Base-by-base conservation (phyloP, 1,140 invertebrate species). In the Oryctes rhinoceros region DNA sequence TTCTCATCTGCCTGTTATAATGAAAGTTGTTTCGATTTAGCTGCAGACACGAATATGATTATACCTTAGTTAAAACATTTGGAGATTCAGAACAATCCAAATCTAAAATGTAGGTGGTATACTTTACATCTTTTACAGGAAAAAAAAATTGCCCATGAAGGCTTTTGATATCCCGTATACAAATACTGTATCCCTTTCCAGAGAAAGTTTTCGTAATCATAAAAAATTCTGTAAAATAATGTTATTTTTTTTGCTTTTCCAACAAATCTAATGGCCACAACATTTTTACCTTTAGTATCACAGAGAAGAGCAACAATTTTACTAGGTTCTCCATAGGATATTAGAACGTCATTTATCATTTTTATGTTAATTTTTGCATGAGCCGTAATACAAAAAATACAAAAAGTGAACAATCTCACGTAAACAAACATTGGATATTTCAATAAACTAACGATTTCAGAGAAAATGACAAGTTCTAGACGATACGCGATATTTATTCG, bases 1-100 rank as follows among this genome's bases (percentile, higher is more conserved):
- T 48, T 2, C 10, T 78, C n/a, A 30, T 78, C 24, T 24, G 77
- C 77, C 77, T 78, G 13, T 37, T 48, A 80, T 3, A 71, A 71
- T 4, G 24, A 10, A 3, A 71, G 24, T 71, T 30, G n/a, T 10
- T 79, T 44, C 0, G 67, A 37, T 80, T 74, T 10, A 71, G 4
- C 24, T 49, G 24, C 9, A 75, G 20, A 74, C 15, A 35, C 7
- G 15, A 24, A 79, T n/a, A 71, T 18, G 15, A 44, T 2, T 35
- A 4, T 74, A 67, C 79, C 35, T 76, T 30, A 48, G 18, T 59
- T 48, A 78, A 30, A 35, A 78, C 49, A 11, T 59, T 78, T 20
- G 37, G 10, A 3, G 77, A 3, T 37, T 35, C 20, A 59, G 30
- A 20, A 78, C 77, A 78, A 48, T 49, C 35, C 13, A 78, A 10